These are phyloP conservation scores for Loxodonta africana DNA, from an alignment of 2,113 vertebrate species.

Conservation along the genomic window DNA sequence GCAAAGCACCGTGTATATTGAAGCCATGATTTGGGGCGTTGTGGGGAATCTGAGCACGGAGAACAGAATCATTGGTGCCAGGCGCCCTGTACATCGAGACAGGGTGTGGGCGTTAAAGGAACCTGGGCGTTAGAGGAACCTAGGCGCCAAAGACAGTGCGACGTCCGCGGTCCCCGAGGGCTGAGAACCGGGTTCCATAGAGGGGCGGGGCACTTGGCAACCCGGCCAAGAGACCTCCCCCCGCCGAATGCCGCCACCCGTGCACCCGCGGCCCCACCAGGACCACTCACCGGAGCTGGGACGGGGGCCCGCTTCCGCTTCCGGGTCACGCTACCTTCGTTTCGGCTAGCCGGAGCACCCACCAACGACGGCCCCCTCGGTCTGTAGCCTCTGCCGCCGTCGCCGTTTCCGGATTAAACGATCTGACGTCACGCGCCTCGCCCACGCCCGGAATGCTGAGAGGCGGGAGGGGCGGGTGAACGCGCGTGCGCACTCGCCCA, in stretches of 20 bases:
- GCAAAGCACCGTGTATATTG: not conserved
- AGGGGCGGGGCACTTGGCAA: not conserved
- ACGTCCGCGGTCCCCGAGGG: not conserved
- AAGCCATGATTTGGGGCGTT: not conserved
- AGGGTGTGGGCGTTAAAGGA: too few relatives aligned
- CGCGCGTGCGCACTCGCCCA: not conserved
- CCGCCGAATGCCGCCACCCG: not conserved
- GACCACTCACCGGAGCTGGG: conserved; percentile 78
- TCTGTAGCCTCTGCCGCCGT: not conserved
- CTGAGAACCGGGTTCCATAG: not conserved
- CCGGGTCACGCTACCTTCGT: conserved; percentile 64
- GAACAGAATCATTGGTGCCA: too few relatives aligned
- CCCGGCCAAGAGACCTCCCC: not conserved
- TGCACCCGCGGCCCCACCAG: not conserved
- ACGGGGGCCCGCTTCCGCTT: conserved; percentile 65
- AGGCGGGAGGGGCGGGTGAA: not conserved
- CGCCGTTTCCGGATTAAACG: conserved; percentile 80
- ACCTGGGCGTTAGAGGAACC: not conserved
- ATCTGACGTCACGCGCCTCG: conserved; percentile 60
- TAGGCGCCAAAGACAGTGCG: not conserved
- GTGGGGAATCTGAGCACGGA: not conserved
- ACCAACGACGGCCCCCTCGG: conserved; percentile 42
- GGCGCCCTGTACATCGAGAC: too few relatives aligned
- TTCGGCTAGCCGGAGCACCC: not conserved
- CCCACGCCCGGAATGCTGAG: conserved; percentile 64